phyloP scores from a whole-genome alignment of 2,113 vertebrate genomes.

The Dermatemys mawii region DNA sequence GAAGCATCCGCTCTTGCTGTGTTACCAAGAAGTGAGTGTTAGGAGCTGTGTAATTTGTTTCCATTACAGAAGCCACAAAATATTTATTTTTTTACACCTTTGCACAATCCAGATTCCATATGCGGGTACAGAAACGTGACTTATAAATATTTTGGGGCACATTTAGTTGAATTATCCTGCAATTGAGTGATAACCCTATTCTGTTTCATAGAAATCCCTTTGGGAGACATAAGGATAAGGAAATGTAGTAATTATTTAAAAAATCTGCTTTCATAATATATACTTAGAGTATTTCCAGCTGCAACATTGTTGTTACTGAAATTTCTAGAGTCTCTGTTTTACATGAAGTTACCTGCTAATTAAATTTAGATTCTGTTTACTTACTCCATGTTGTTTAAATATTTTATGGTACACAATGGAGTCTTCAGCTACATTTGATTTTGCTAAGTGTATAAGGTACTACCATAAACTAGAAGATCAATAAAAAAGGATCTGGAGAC shows the following conservation, averaged over 20 bases:
- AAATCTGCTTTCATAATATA: not conserved
- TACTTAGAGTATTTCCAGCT: slow-evolving; percentile 19
- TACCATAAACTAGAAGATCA: slow-evolving; percentile 62
- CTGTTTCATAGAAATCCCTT: not conserved
- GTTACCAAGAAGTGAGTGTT: not conserved
- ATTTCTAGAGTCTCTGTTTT: not conserved
- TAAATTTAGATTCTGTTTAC: slow-evolving; percentile 15
- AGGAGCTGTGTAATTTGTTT: not conserved
- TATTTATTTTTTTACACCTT: not conserved
- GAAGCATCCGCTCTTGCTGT: not conserved
- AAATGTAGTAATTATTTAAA: not conserved
- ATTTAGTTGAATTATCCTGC: not conserved
- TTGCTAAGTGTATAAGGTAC: slow-evolving; percentile 53
- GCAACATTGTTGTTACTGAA: not conserved
- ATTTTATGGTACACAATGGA: slow-evolving; percentile 50
- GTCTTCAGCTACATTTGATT: slow-evolving; percentile 53
- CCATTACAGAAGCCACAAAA: not conserved
- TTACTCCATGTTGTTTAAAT: slow-evolving; percentile 57
- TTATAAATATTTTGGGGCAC: not conserved
- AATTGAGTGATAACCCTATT: not conserved
- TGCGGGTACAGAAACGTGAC: not conserved
- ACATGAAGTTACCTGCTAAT: slow-evolving; percentile 27
- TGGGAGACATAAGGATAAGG: not conserved
- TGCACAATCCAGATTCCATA: not conserved
- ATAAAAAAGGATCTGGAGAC: slow-evolving; percentile 78